Base-by-base conservation (phyloP, 2,797 vertebrate genomes). In the Denticeps clupeoides region DNA sequence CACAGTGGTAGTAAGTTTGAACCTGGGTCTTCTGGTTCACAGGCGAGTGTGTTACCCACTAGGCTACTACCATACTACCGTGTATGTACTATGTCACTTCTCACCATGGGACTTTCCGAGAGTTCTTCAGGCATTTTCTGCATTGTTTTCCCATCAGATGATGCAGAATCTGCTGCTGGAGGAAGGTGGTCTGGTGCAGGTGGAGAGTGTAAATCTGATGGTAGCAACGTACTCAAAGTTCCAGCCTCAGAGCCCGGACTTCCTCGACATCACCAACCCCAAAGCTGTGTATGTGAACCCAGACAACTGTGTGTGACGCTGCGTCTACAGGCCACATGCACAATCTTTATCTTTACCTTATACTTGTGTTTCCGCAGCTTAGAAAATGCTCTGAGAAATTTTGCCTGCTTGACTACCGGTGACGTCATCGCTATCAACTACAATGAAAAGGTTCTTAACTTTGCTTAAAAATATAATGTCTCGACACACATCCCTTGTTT, bases 401-500 rank as follows among this genome's bases (percentile, higher is more conserved):
- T 99, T 42, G 95, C 95, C 13, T 99, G 93, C 63, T 77, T 99
- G 47, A 98, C 95, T 23, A 99, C 91, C 1, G 93, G 93, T 16
- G 95, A 99, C 41, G 95, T 99, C 50, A 94, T 99, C 40, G 95
- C 95, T 18, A 99, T 99, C 70, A 99, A 94, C 75, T 99, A 99
- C 68, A 99, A 99, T 33, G 95, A 99, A 77, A 98, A 98, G 86
- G 95, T 89, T n/a, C n/a, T n/a, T n/a, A n/a, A n/a, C n/a, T n/a
- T n/a, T n/a, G n/a, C n/a, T n/a, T n/a, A n/a, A n/a, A n/a, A n/a
- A n/a, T n/a, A n/a, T n/a, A n/a, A n/a, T n/a, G n/a, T n/a, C n/a
- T n/a, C n/a, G n/a, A n/a, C n/a, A n/a, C n/a, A n/a, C n/a, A n/a
- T n/a, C n/a, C n/a, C n/a, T n/a, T n/a, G n/a, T n/a, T n/a, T n/a